phyloP scores from a whole-genome alignment of 2,888 invertebrate genomes.

The Heliconius ethilla region DNA sequence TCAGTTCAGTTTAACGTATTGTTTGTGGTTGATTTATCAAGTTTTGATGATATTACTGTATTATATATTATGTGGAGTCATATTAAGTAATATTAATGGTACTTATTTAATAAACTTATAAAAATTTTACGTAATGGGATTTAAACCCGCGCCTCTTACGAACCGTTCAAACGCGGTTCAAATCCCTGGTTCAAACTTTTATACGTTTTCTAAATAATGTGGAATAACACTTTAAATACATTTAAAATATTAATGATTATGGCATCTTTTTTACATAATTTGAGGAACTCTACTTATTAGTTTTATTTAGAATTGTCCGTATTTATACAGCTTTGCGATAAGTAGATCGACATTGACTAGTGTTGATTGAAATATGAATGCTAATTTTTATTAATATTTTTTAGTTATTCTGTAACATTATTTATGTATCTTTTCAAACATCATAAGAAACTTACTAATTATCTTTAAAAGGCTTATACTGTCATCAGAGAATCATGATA shows the following conservation, averaged over 20 bases:
- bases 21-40: conserved; percentile 2
- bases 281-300: background rate
- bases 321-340: background rate
- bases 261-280: background rate
- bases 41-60: background rate
- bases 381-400: no score
- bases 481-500: background rate
- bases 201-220: no score
- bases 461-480: background rate
- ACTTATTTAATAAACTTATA: no score
- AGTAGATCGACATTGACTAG: background rate
- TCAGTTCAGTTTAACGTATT: background rate
- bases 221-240: no score
- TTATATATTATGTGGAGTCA: background rate
- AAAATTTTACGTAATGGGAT: no score
- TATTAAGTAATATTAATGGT: background rate
- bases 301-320: background rate
- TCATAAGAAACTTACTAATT: background rate
- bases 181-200: no score
- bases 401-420: background rate
- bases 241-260: background rate
- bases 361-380: no score
- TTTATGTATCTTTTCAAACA: background rate
- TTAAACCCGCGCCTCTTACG: no score
- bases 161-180: no score